These are phyloP conservation scores for Riptortus pedestris DNA, from an alignment of 1,140 invertebrate genomes.

Conservation along the genomic window DNA sequence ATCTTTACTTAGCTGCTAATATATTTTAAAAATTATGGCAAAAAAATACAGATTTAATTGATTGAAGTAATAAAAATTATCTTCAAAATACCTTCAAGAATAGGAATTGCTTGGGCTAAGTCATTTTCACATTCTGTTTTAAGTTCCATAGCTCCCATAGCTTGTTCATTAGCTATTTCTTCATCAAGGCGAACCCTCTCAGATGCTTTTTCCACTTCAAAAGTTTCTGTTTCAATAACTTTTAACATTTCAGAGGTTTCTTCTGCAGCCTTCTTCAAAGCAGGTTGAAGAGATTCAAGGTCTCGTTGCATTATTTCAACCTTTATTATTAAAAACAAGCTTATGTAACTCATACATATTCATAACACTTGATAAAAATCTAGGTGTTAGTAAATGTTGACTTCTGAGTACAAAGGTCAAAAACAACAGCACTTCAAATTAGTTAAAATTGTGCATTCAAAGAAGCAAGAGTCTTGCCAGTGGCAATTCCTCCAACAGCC, in stretches of 20 bases:
- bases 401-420: too few relatives aligned
- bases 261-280: constrained; percentile 70
- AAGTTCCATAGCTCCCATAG: constrained; percentile 65
- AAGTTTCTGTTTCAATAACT: constrained; percentile 77
- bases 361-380: too few relatives aligned
- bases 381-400: too few relatives aligned
- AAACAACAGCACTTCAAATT: too few relatives aligned
- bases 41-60: too few relatives aligned
- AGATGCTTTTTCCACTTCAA: constrained; percentile 72
- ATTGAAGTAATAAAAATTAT: too few relatives aligned
- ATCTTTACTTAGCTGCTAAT: too few relatives aligned
- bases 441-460: too few relatives aligned
- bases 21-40: too few relatives aligned
- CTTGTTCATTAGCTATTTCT: constrained; percentile 78
- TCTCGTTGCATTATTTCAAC: constrained; percentile 74
- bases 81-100: constrained; percentile 73
- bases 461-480: too few relatives aligned
- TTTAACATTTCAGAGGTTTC: constrained; percentile 74
- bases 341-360: not conserved
- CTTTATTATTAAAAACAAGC: constrained; percentile 38
- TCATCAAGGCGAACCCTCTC: constrained; percentile 78
- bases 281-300: constrained; percentile 69
- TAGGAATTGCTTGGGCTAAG: constrained; percentile 76
- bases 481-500: too few relatives aligned
- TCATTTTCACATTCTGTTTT: constrained; percentile 88